phyloP scores from a whole-genome alignment of 2,113 vertebrate genomes.

The Dipodomys spectabilis region DNA sequence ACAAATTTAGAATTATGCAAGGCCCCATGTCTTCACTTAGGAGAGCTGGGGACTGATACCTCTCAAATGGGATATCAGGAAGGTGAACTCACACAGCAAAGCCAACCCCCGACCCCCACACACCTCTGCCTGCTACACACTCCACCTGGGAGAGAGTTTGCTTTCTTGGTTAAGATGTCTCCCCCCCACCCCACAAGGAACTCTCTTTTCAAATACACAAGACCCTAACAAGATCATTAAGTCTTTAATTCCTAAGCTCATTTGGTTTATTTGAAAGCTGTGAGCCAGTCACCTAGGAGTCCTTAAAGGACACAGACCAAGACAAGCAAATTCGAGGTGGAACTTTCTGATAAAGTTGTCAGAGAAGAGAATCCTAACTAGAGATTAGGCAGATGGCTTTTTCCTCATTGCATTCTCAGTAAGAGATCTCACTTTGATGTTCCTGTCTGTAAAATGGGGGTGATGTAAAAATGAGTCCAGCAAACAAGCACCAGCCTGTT shows the following conservation, averaged over 20 bases:
- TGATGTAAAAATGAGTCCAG: neutral
- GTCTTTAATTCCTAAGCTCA: slow-evolving; percentile 8
- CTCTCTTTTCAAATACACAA: slow-evolving; percentile 33
- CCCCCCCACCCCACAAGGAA: neutral
- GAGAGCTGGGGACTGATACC: neutral
- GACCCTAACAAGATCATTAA: slow-evolving; percentile 1
- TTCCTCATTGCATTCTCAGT: neutral
- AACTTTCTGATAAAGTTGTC: neutral
- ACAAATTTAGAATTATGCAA: neutral
- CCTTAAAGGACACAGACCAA: neutral
- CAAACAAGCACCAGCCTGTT: neutral
- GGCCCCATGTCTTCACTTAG: neutral
- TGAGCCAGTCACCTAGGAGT: neutral
- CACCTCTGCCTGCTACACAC: neutral
- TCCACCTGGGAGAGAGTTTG: neutral
- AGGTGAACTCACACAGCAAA: neutral
- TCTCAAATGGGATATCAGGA: neutral
- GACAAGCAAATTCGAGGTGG: neutral
- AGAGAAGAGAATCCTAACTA: neutral
- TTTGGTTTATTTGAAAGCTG: slow-evolving; percentile 1
- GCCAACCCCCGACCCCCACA: neutral
- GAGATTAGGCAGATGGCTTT: no score
- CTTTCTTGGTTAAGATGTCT: neutral
- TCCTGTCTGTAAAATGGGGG: slow-evolving; percentile 28
- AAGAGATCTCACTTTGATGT: neutral